Evolutionary conservation across 2,797 vertebrate species (phyloP), one percentile per base, ranked within the genome.

Genomic region (Pangasius macronema): DNA sequence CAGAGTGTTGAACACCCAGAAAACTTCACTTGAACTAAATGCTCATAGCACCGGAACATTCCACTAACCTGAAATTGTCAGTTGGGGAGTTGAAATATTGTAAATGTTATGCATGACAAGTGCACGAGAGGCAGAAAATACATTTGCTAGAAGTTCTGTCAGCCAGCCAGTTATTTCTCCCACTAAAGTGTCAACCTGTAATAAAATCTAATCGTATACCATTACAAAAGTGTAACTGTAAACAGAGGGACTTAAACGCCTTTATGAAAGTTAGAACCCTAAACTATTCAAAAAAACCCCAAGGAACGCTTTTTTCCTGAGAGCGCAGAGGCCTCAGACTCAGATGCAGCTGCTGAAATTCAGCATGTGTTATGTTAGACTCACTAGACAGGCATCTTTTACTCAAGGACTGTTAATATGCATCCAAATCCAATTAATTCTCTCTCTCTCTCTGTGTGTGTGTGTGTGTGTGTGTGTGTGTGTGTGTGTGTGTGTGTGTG

Each of bases 371-470:
- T 81, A 27, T 61, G 36, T 42, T 80, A 57, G 30, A 39, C 53
- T 81, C 79, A 81, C 33, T 61, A 51, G 18, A 55, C 51, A 55
- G 76, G 76, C 76, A 79, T 79, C 76, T 79, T 57, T 22, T 79
- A 79, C 36, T 79, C 57, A 39, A 61, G 79, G 36, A 81, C 36
- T 81, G 36, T 61, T 81, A 59, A 61, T 59, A 61, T 81, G 57
- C 73, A 70, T 46, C 67, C 30, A 36, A 79, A 79, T 79, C 51
- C 51, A 79, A 79, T 76, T 51, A 76, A 76, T 79, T 59, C 73
- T 77, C 49, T 53, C 51, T 55, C 51, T 55, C 51, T 77, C 73
- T 76, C 73, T 76, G 27, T 76, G 22, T 73, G 39, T 73, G 24
- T 53, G 27, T 51, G 22, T 53, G n/a, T n/a, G 39, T 39, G 39